These are phyloP conservation scores for Disparrhopalites patrizii DNA, from an alignment of 2,888 invertebrate genomes.

Conservation along the genomic window DNA sequence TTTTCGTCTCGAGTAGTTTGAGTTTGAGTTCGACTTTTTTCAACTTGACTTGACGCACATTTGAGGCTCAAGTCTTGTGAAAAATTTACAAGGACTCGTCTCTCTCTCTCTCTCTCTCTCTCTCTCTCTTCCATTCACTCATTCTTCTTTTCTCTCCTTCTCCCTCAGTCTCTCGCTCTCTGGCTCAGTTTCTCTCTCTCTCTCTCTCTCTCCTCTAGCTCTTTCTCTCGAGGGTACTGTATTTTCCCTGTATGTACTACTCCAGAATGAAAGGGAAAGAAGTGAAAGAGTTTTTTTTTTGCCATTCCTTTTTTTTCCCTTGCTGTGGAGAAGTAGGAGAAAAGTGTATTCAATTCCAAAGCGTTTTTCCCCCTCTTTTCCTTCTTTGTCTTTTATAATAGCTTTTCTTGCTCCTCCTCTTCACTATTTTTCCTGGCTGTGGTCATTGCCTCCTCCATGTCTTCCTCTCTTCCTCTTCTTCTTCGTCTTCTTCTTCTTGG, in stretches of 20 bases:
- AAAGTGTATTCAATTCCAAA: neutral
- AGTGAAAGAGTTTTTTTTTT: neutral
- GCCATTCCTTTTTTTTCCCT: neutral
- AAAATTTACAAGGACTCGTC: conserved; percentile 20
- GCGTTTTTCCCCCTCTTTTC: neutral
- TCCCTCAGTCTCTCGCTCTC: neutral
- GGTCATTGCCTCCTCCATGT: neutral
- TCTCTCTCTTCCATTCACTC: neutral
- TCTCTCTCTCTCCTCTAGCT: neutral
- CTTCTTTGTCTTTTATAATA: neutral
- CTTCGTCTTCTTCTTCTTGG: neutral
- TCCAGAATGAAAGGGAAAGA: too few species aligned
- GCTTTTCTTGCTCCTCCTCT: too few species aligned
- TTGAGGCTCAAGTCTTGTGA: conserved; percentile 20
- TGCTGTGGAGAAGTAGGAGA: too few species aligned
- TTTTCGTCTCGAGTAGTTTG: conserved; percentile 3
- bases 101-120: neutral
- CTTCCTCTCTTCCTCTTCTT: neutral
- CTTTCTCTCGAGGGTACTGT: neutral
- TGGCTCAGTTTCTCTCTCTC: neutral
- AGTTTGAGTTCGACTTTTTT: conserved; percentile 15
- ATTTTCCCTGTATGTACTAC: too few species aligned
- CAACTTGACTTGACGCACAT: conserved; percentile 18
- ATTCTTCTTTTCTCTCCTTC: neutral
- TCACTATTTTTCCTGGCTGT: too few species aligned